A percentile compares a stretch with the other conserved stretches of the same genome.
Conservation (phyloP, 1,140 invertebrate genomes). For the Kradibia gibbosae region DNA sequence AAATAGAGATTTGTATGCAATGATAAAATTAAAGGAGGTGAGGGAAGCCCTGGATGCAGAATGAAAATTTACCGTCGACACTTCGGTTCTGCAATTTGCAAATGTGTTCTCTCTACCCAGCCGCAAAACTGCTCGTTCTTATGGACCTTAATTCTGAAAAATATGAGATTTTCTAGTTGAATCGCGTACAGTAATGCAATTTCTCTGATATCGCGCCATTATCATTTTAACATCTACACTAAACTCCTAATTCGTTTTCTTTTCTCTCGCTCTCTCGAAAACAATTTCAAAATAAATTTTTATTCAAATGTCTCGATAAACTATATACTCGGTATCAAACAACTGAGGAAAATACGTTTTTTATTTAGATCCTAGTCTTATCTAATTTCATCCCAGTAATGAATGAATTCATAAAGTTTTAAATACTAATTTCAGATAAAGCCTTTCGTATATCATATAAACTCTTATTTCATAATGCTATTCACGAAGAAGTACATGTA, state of each 20-base stretch:
- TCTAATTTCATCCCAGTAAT: background rate
- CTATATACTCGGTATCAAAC: background rate
- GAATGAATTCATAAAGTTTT: background rate
- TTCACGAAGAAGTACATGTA: no score
- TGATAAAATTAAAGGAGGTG: slow-evolving; percentile 52
- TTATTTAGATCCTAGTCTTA: background rate
- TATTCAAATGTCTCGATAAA: background rate
- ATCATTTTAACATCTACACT: slow-evolving; percentile 4
- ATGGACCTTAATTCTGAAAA: slow-evolving; percentile 35
- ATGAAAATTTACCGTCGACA: slow-evolving; percentile 53
- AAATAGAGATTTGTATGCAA: slow-evolving; percentile 57
- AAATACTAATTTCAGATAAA: no score
- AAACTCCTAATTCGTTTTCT: background rate
- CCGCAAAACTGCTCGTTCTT: background rate
- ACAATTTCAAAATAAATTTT: background rate
- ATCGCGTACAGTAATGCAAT: background rate
- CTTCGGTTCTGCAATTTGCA: slow-evolving; percentile 50
- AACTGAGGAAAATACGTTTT: background rate
- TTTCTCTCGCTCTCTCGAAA: background rate
- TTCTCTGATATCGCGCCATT: slow-evolving; percentile 18
- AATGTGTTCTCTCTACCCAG: slow-evolving; percentile 24
- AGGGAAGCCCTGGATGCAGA: background rate
- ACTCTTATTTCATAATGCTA: no score
- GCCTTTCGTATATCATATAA: no score
- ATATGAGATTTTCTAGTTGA: slow-evolving; percentile 34